Evolutionary conservation across 1,140 invertebrate species (phyloP).

Genomic region (Heliconius hermathena): DNA sequence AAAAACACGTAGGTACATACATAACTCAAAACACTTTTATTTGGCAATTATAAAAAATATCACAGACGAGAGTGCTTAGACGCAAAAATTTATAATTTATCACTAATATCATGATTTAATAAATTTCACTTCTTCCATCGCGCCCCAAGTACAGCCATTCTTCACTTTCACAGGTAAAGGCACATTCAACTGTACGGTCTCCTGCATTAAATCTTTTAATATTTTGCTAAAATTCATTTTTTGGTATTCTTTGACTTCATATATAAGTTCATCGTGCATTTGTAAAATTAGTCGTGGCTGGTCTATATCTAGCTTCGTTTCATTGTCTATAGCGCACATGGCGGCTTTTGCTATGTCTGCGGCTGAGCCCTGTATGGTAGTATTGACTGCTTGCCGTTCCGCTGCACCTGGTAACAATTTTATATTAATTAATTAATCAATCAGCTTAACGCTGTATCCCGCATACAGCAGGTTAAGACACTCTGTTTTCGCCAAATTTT

Average conservation of each 20-base stretch:
- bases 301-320: slow-evolving; percentile 71
- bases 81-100: neutral
- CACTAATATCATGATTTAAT: slow-evolving; percentile 42
- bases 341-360: slow-evolving; percentile 96
- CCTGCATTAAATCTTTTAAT: slow-evolving; percentile 91
- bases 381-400: slow-evolving; percentile 98
- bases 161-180: slow-evolving; percentile 94
- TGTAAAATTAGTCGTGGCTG: slow-evolving; percentile 90
- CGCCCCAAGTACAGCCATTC: slow-evolving; percentile 91
- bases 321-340: slow-evolving; percentile 91
- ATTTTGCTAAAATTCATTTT: slow-evolving; percentile 84
- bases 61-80: slow-evolving; percentile 38
- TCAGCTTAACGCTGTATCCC: too few species aligned
- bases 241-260: slow-evolving; percentile 89
- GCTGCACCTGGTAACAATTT: slow-evolving; percentile 85
- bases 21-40: slow-evolving; percentile 28
- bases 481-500: too few species aligned
- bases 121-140: slow-evolving; percentile 79
- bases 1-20: neutral
- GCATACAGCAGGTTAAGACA: too few species aligned
- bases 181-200: slow-evolving; percentile 87
- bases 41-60: slow-evolving; percentile 44
- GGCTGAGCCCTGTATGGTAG: slow-evolving; percentile 97
- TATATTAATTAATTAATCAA: neutral
- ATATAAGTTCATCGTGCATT: slow-evolving; percentile 98